Evolutionary conservation across 1,140 invertebrate genomes (phyloP).

Genomic region (Eupeodes corollae): DNA sequence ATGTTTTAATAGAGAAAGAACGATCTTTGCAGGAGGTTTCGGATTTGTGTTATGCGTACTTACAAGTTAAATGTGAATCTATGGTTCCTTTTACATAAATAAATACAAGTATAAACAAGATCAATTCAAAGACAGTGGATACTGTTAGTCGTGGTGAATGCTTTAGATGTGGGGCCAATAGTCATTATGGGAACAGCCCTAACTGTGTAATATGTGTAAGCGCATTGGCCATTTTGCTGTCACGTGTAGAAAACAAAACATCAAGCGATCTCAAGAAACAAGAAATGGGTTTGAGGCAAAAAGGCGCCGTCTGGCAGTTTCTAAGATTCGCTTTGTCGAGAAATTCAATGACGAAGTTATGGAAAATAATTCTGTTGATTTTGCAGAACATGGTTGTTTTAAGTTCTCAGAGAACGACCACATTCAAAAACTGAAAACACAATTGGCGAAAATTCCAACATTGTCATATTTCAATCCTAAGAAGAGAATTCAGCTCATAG

Average conservation of each 20-base stretch:
- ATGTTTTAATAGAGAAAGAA: not conserved
- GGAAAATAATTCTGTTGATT: too few relatives aligned
- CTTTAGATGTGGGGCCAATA: too few relatives aligned
- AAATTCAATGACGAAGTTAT: too few relatives aligned
- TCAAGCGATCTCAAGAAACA: too few relatives aligned
- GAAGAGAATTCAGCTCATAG: constrained; percentile 11
- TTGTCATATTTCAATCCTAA: constrained; percentile 5
- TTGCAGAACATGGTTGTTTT: too few relatives aligned
- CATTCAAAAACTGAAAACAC: constrained; percentile 16
- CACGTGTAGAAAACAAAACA: too few relatives aligned
- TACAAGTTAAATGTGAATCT: constrained; percentile 7
- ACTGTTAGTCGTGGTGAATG: too few relatives aligned
- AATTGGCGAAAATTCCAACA: constrained; percentile 14
- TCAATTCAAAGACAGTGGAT: constrained; percentile 2
- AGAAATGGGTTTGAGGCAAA: too few relatives aligned
- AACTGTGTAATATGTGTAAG: constrained; percentile 9
- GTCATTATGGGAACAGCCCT: too few relatives aligned
- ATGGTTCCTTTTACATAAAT: constrained; percentile 11
- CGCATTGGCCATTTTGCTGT: constrained; percentile 8
- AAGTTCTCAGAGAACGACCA: too few relatives aligned
- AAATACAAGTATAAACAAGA: not conserved
- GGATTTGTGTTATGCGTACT: constrained; percentile 8
- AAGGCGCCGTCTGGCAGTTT: too few relatives aligned
- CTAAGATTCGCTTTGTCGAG: too few relatives aligned
- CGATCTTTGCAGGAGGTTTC: constrained; percentile 2